A percentile compares a stretch with the other conserved stretches of the same genome.
phyloP scores from a whole-genome alignment of 1,140 invertebrate species.

The Solenopsis fugax region DNA sequence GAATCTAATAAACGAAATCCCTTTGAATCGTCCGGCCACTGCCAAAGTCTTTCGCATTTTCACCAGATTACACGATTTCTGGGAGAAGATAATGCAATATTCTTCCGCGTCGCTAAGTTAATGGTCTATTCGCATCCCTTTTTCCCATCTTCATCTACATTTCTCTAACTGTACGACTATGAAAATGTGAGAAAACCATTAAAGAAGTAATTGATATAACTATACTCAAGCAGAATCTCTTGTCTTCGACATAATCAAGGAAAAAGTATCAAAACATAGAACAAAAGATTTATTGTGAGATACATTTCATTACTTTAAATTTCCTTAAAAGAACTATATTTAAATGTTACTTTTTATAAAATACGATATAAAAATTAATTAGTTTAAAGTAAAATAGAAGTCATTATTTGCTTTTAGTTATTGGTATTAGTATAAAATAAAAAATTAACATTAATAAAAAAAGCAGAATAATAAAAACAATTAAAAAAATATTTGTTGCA shows the following conservation, averaged over 20 bases:
- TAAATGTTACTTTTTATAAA: not conserved
- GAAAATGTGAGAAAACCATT: slow-evolving; percentile 14
- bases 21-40: slow-evolving; percentile 16
- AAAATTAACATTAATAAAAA: slow-evolving; percentile 10
- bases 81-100: slow-evolving; percentile 25
- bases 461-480: not conserved
- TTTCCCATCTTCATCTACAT: not conserved
- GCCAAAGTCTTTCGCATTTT: slow-evolving; percentile 52
- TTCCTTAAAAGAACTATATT: not conserved
- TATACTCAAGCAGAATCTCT: not conserved
- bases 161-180: slow-evolving; percentile 15
- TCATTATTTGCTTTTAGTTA: not conserved
- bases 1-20: slow-evolving; percentile 40
- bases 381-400: not conserved
- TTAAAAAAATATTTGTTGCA: not conserved
- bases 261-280: not conserved
- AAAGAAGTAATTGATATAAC: not conserved
- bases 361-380: not conserved
- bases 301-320: not conserved
- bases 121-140: slow-evolving; percentile 29
- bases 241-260: not conserved
- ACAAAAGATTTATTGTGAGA: slow-evolving; percentile 18
- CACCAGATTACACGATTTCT: slow-evolving; percentile 48
- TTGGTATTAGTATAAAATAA: not conserved
- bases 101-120: slow-evolving; percentile 46